phyloP scores from a whole-genome alignment of 1,140 invertebrate genomes.

The Homarus americanus region DNA sequence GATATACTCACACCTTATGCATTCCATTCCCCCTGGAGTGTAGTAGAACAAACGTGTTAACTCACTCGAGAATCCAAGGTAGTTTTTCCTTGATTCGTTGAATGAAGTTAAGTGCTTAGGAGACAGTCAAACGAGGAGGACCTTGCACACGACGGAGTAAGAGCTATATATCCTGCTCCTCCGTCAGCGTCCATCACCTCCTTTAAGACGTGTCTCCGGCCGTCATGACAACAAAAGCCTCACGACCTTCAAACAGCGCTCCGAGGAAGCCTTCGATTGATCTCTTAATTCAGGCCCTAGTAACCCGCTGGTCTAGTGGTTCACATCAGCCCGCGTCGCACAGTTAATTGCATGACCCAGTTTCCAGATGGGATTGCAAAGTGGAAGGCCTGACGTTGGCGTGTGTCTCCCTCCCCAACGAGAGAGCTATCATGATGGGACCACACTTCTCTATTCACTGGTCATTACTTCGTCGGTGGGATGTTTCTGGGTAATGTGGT shows the following conservation, averaged over 20 bases:
- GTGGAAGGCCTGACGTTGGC: not conserved
- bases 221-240: not conserved
- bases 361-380: not conserved
- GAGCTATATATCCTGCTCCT: not conserved
- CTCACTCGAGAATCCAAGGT: no score
- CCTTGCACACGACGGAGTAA: no score
- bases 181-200: not conserved
- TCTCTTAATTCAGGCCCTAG: slow-evolving; percentile 12
- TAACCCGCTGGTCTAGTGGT: slow-evolving; percentile 30
- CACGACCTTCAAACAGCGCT: slow-evolving; percentile 12
- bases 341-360: slow-evolving; percentile 7
- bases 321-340: not conserved
- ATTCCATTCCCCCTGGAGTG: no score
- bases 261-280: not conserved
- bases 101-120: no score
- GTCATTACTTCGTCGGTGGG: slow-evolving; percentile 19
- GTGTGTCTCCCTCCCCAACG: not conserved
- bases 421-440: not conserved
- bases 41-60: no score
- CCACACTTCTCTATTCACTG: not conserved
- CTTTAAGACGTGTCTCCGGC: not conserved
- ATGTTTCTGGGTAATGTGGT: not conserved
- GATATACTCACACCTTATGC: no score
- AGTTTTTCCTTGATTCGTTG: no score
- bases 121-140: no score